phyloP scores from a whole-genome alignment of 2,113 vertebrate genomes.

The Tragulus kanchil region DNA sequence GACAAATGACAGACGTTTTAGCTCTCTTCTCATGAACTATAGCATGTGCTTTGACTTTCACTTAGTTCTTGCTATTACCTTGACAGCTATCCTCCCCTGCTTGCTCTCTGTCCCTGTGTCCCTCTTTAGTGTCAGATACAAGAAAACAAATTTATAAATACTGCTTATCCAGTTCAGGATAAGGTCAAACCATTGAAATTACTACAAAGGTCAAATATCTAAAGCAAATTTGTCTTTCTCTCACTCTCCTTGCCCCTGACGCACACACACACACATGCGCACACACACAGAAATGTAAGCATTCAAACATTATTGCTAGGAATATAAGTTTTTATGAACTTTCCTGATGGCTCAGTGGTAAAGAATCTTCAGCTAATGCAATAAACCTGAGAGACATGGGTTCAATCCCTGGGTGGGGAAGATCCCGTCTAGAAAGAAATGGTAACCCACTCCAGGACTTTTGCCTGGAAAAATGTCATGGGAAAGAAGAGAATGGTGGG shows the following conservation, averaged over 20 bases:
- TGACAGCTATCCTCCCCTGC: background rate
- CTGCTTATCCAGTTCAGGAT: background rate
- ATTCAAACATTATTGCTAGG: background rate
- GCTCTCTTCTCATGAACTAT: background rate
- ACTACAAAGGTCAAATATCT: background rate
- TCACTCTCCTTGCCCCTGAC: background rate
- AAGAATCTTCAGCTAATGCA: too few relatives aligned
- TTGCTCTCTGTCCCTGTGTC: background rate
- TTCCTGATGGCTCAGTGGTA: too few relatives aligned
- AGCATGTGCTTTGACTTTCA: background rate
- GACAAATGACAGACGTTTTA: fast-evolving
- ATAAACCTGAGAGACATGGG: too few relatives aligned
- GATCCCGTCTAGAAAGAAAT: too few relatives aligned
- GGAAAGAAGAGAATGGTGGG: too few relatives aligned
- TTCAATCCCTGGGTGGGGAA: too few relatives aligned
- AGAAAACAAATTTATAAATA: background rate
- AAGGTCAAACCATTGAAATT: background rate
- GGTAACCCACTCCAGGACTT: too few relatives aligned
- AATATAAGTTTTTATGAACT: background rate
- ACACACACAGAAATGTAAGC: background rate
- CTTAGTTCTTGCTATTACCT: background rate
- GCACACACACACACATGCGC: background rate
- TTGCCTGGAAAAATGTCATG: too few relatives aligned
- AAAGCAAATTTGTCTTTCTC: background rate
- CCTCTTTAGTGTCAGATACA: background rate